A percentile compares a stretch with the other conserved stretches of the same genome.
Conservation (phyloP, 2,113 vertebrate species). For the Python bivittatus region DNA sequence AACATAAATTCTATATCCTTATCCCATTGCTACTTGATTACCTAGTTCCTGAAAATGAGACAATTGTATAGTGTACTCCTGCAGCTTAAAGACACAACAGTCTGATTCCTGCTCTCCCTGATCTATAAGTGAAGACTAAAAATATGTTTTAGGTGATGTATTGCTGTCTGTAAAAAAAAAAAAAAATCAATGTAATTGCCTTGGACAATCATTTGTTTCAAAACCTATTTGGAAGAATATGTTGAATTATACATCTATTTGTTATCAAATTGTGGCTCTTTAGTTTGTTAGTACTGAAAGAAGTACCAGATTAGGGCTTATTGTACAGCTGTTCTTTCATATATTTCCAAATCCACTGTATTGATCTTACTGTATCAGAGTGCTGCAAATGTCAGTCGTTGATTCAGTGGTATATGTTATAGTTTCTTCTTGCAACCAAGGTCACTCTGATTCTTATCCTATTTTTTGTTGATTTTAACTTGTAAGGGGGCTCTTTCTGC, state of each 20-base stretch:
- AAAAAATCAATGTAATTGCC: conserved; percentile 51
- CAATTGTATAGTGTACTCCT: background rate
- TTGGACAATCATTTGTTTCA: conserved; percentile 35
- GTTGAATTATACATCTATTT: conserved; percentile 30
- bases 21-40: fast-evolving
- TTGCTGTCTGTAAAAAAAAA: conserved; percentile 26
- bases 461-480: conserved; percentile 1
- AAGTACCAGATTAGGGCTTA: background rate
- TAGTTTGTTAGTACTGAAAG: conserved; percentile 37
- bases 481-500: background rate
- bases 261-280: conserved; percentile 4
- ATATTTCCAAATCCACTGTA: conserved; percentile 6
- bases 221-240: conserved; percentile 16
- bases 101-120: background rate
- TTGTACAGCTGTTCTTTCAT: conserved; percentile 22
- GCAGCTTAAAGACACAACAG: conserved; percentile 34
- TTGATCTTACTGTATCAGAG: conserved; percentile 17
- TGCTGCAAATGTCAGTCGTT: background rate
- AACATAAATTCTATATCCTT: background rate
- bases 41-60: background rate
- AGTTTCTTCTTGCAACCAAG: conserved; percentile 15
- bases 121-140: conserved; percentile 31
- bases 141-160: conserved; percentile 7
- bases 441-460: conserved; percentile 22
- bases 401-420: background rate